These are phyloP conservation scores for Pseudomyrmex gracilis DNA, from an alignment of 1,140 invertebrate genomes.

Conservation along the genomic window DNA sequence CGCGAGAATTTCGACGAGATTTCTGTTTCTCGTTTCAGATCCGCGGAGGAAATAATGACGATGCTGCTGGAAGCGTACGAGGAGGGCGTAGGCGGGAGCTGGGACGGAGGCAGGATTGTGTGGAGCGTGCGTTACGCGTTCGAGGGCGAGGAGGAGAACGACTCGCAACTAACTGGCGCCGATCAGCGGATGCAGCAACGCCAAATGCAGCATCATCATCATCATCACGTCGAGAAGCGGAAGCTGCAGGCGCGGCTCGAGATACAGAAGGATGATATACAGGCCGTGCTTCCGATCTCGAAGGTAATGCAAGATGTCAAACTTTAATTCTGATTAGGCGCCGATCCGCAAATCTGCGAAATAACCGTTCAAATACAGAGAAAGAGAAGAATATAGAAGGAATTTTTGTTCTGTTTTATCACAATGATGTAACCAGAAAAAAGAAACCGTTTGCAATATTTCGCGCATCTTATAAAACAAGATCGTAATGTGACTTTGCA, in stretches of 20 bases:
- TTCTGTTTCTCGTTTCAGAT: slow-evolving; percentile 81
- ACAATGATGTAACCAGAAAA: too few relatives aligned
- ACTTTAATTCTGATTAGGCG: slow-evolving; percentile 1
- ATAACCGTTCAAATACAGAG: too few relatives aligned
- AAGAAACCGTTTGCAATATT: too few relatives aligned
- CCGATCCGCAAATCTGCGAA: too few relatives aligned
- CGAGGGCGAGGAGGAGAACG: slow-evolving; percentile 87
- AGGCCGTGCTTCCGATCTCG: slow-evolving; percentile 96
- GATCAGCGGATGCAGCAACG: slow-evolving; percentile 86
- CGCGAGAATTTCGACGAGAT: not conserved
- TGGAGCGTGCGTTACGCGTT: slow-evolving; percentile 92
- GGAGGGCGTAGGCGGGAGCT: slow-evolving; percentile 89
- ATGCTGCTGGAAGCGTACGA: slow-evolving; percentile 96
- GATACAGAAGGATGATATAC: slow-evolving; percentile 97
- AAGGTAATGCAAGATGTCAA: slow-evolving; percentile 88
- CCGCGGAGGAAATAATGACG: slow-evolving; percentile 93
- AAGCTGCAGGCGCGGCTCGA: slow-evolving; percentile 94
- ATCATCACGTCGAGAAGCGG: slow-evolving; percentile 87
- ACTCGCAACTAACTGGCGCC: slow-evolving; percentile 81
- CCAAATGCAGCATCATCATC: slow-evolving; percentile 83
- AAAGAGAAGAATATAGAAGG: not conserved
- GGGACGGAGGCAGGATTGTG: slow-evolving; percentile 92
- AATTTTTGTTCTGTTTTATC: not conserved
- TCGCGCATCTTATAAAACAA: not conserved
- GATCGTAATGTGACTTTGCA: not conserved